These are phyloP conservation scores for Callorhinus ursinus DNA, from an alignment of 2,113 vertebrate species.

Conservation along the genomic window DNA sequence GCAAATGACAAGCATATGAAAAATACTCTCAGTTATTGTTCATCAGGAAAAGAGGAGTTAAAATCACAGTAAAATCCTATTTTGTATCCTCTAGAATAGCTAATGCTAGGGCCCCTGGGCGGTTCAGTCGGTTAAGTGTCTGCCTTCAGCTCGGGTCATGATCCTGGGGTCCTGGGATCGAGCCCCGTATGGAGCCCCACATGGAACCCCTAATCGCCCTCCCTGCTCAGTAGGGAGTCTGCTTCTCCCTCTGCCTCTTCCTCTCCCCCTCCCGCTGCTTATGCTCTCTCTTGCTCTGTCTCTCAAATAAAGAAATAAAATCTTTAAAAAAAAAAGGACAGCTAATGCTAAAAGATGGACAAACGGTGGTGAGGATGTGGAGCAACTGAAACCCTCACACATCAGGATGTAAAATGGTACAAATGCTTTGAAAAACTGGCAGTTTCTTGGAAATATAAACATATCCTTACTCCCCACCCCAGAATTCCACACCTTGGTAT, in stretches of 20 bases:
- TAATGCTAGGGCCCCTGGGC: background rate
- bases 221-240: background rate
- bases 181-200: background rate
- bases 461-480: background rate
- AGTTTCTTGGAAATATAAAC: conserved; percentile 7
- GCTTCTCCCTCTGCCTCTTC: background rate
- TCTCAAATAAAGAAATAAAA: background rate
- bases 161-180: background rate
- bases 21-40: background rate
- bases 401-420: background rate
- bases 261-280: background rate
- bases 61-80: background rate
- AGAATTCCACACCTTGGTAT: background rate
- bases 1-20: background rate
- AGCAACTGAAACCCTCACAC: background rate
- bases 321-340: background rate
- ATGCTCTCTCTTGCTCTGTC: background rate
- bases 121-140: background rate
- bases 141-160: too few relatives aligned
- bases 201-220: background rate
- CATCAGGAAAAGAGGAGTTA: background rate
- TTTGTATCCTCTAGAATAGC: background rate
- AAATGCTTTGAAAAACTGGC: background rate
- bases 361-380: background rate
- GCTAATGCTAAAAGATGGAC: background rate